These are phyloP conservation scores for Anthopleura xanthogrammica DNA, from an alignment of 92 coral and sea anemone genomes.

Conservation along the genomic window DNA sequence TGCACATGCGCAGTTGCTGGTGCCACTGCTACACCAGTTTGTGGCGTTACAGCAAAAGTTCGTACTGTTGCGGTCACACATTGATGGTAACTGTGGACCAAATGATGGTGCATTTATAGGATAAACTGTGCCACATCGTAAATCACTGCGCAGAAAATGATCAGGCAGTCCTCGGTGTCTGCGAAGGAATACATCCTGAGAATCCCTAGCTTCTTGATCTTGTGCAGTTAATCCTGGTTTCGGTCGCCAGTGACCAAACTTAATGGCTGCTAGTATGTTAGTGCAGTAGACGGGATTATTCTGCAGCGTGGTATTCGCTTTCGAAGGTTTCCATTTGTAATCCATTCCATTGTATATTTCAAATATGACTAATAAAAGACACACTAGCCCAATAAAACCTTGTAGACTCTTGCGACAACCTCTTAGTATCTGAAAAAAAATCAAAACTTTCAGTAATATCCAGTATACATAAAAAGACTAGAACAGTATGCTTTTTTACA, in stretches of 20 bases:
- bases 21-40: slow-evolving; percentile 50
- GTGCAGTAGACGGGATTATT: not conserved
- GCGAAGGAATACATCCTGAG: slow-evolving; percentile 39
- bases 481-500: no score
- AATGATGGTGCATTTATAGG: slow-evolving; percentile 47
- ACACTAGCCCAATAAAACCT: no score
- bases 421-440: no score
- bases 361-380: no score
- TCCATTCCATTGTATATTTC: no score
- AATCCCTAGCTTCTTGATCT: slow-evolving; percentile 21
- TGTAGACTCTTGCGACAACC: no score
- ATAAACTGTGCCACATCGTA: slow-evolving; percentile 53
- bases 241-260: slow-evolving; percentile 47
- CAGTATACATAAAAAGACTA: no score
- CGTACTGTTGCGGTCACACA: slow-evolving; percentile 45
- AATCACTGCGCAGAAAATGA: slow-evolving; percentile 41
- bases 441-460: no score
- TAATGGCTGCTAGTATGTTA: not conserved
- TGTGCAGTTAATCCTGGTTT: slow-evolving; percentile 24
- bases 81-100: slow-evolving; percentile 45
- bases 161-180: slow-evolving; percentile 55
- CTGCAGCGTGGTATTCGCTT: no score
- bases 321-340: no score
- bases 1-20: slow-evolving; percentile 51
- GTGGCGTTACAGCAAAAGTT: slow-evolving; percentile 63